Evolutionary conservation across 2,113 vertebrate species (phyloP).

Genomic region (Heterochromis multidens): DNA sequence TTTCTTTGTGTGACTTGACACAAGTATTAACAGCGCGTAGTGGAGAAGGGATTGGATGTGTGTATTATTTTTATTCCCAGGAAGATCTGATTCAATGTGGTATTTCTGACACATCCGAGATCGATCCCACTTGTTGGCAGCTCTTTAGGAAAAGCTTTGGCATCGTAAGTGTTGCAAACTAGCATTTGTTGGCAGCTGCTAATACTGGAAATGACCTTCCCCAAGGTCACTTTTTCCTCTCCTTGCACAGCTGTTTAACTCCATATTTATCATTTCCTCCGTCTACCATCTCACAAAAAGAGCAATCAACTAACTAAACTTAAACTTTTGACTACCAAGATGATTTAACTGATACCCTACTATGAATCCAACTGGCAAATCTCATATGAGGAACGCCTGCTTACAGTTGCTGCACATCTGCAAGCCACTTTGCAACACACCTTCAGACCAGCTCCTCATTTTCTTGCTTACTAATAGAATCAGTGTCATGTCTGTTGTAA

Average conservation of each 20-base stretch:
- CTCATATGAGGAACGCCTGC: accelerated
- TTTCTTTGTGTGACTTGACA: not conserved
- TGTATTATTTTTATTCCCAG: not conserved
- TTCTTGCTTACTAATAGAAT: not conserved
- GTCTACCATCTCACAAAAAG: not conserved
- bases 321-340: not conserved
- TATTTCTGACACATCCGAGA: not conserved
- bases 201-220: not conserved
- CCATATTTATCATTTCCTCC: not conserved
- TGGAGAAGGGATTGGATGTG: not conserved
- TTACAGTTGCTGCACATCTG: not conserved
- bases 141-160: not conserved
- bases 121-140: not conserved
- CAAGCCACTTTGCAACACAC: not conserved
- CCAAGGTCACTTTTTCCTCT: not conserved
- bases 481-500: not conserved
- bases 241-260: not conserved
- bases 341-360: not conserved
- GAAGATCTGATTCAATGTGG: not conserved
- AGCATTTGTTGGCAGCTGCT: not conserved
- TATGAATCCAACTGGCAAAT: not conserved
- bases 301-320: not conserved
- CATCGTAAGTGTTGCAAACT: not conserved
- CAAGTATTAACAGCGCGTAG: not conserved
- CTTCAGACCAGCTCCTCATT: too few relatives aligned